Base-by-base conservation (phyloP, 2,113 vertebrate genomes). In the Gadus macrocephalus region DNA sequence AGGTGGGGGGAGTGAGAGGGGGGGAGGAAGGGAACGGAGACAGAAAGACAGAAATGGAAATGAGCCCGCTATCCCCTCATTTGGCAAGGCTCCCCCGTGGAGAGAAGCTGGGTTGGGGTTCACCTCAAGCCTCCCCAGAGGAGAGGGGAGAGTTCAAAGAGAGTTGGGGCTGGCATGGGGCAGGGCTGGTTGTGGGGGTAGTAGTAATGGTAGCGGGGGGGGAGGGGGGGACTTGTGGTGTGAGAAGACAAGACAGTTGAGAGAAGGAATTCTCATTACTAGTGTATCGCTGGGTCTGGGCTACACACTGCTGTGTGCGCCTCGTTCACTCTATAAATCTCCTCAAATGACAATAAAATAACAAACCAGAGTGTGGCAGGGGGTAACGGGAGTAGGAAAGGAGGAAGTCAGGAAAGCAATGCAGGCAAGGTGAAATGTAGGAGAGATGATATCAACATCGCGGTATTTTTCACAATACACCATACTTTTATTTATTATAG, bases 261-360 rank as follows among this genome's bases (percentile, higher is more conserved):
- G 78, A 74, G 78, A 84, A 78, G 77, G 78, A 81, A 86, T 83
- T 88, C 85, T 88, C 89, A 89, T 90, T 90, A 86, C 83, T 69
- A n/a, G 55, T 67, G 68, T 76, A 80, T 86, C 76, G 75, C 85
- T 15, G 76, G 76, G 82, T 77, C 71, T 85, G 14, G 81, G 76
- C 81, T 69, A 12, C 9, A 14, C 42, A 14, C 42, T 49, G 42
- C 12, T 12, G 42, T 49, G 42, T 49, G 42, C 42, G 8, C 12
- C 42, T 49, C 11, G 42, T 9, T 49, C 42, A 49, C 42, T 49
- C 42, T 14, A 49, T 49, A 49, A 9, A 14, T 49, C 42, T 49
- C 42, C 42, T 49, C 12, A 14, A 12, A 49, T 49, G 42, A 49
- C 42, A 49, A 49, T 49, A 49, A 14, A 49, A 49, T 1, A 9